Percentiles rank a stretch among this genome's conserved stretches.
phyloP scores from a whole-genome alignment of 2,888 invertebrate species.

The Lasius platythorax region DNA sequence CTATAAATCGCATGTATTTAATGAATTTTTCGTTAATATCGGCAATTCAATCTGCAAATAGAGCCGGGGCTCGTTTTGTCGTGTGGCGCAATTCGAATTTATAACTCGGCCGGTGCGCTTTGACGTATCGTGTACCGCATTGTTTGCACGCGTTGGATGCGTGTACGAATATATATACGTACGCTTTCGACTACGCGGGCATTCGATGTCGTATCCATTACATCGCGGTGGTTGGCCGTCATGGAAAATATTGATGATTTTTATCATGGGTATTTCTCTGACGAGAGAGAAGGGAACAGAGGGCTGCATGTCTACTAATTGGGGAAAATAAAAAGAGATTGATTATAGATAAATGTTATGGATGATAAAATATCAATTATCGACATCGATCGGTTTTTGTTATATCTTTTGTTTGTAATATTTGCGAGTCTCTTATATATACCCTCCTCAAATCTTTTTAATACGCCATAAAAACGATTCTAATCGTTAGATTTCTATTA shows the following conservation, averaged over 20 bases:
- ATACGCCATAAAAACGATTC: background rate
- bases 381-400: constrained; percentile 9
- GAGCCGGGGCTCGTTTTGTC: constrained; percentile 66
- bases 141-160: constrained; percentile 65
- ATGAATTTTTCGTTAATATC: constrained; percentile 80
- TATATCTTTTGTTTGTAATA: constrained; percentile 3
- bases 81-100: constrained; percentile 73
- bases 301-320: constrained; percentile 28
- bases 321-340: constrained; percentile 31
- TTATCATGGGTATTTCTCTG: constrained; percentile 23
- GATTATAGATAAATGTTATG: constrained; percentile 9
- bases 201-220: constrained; percentile 50
- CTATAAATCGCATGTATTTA: constrained; percentile 76
- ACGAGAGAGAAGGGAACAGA: constrained; percentile 17
- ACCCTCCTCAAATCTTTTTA: background rate
- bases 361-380: constrained; percentile 34
- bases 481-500: background rate
- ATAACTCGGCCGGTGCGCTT: constrained; percentile 75
- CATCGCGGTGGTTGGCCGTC: constrained; percentile 46
- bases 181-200: constrained; percentile 16
- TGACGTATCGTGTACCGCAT: constrained; percentile 76
- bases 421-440: background rate
- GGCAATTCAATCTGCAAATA: constrained; percentile 77
- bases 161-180: constrained; percentile 42
- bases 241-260: constrained; percentile 52